Conservation (phyloP, 2,113 vertebrate genomes). For the Lepisosteus osseus region DNA sequence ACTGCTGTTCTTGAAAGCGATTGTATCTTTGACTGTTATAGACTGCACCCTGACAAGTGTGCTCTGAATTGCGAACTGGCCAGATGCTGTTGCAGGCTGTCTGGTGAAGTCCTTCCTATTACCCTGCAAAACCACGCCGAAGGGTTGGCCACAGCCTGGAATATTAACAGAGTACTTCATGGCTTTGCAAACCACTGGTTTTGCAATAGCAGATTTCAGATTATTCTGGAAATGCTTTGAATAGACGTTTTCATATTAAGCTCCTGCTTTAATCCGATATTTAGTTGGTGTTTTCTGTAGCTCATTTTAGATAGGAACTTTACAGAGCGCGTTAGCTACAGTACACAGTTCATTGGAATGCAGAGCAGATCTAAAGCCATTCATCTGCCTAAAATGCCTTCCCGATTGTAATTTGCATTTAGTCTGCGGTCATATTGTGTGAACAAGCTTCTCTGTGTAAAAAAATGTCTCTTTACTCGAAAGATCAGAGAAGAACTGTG, state of each 20-base stretch:
- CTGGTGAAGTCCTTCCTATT: too few relatives aligned
- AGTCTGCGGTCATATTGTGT: constrained; percentile 67
- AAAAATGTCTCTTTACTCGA: constrained; percentile 60
- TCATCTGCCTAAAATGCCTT: constrained; percentile 61
- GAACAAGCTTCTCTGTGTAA: constrained; percentile 58
- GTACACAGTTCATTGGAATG: constrained; percentile 51
- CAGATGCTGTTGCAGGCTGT: too few relatives aligned
- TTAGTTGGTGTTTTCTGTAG: not conserved
- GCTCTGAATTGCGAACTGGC: too few relatives aligned
- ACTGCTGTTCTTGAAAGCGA: too few relatives aligned
- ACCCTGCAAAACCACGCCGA: too few relatives aligned
- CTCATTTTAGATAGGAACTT: constrained; percentile 39
- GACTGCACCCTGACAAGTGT: too few relatives aligned
- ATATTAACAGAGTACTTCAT: too few relatives aligned
- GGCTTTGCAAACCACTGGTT: not conserved
- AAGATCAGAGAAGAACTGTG: constrained; percentile 68
- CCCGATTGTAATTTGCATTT: constrained; percentile 66
- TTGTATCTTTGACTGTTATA: too few relatives aligned
- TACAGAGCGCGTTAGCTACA: constrained; percentile 60
- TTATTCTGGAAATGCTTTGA: not conserved
- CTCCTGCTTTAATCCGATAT: constrained; percentile 30
- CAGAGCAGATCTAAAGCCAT: constrained; percentile 63
- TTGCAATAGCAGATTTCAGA: too few relatives aligned
- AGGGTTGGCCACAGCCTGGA: too few relatives aligned
- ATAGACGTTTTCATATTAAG: not conserved